Percentiles rank a stretch among this genome's conserved stretches.
These are phyloP conservation scores for Scomber colias DNA, from an alignment of 2,113 vertebrate species.

Conservation along the genomic window DNA sequence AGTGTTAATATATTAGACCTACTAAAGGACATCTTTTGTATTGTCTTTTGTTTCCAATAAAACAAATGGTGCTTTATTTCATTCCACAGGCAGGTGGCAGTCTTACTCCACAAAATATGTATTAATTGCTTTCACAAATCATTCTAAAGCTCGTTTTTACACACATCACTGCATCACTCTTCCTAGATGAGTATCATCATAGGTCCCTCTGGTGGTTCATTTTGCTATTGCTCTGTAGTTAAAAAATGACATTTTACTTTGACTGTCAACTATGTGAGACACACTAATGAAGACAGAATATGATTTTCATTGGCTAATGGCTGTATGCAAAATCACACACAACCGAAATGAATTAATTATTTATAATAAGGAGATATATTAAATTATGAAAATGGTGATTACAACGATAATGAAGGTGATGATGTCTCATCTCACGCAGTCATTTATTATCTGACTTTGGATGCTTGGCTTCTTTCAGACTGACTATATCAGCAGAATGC, in stretches of 20 bases:
- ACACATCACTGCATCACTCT: not conserved
- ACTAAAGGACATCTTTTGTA: slow-evolving; percentile 10
- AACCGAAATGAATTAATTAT: slow-evolving; percentile 3
- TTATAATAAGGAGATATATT: not conserved
- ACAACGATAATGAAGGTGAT: slow-evolving; percentile 15
- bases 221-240: slow-evolving; percentile 30
- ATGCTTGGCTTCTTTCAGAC: slow-evolving; percentile 77
- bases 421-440: not conserved
- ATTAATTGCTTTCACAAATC: not conserved
- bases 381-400: slow-evolving; percentile 14
- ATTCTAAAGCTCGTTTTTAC: not conserved
- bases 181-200: not conserved
- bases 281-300: slow-evolving; percentile 32
- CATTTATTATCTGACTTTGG: slow-evolving; percentile 9
- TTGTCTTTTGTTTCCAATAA: slow-evolving; percentile 18
- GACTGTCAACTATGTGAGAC: slow-evolving; percentile 20
- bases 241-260: slow-evolving; percentile 11
- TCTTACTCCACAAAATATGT: not conserved
- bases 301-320: slow-evolving; percentile 9
- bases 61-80: not conserved
- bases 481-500: slow-evolving; percentile 97
- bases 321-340: not conserved
- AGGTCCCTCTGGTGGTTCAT: slow-evolving; percentile 39
- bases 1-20: not conserved
- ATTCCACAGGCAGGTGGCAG: slow-evolving; percentile 33